Conservation (phyloP, 2,797 vertebrate species). For the Gouania willdenowi region DNA sequence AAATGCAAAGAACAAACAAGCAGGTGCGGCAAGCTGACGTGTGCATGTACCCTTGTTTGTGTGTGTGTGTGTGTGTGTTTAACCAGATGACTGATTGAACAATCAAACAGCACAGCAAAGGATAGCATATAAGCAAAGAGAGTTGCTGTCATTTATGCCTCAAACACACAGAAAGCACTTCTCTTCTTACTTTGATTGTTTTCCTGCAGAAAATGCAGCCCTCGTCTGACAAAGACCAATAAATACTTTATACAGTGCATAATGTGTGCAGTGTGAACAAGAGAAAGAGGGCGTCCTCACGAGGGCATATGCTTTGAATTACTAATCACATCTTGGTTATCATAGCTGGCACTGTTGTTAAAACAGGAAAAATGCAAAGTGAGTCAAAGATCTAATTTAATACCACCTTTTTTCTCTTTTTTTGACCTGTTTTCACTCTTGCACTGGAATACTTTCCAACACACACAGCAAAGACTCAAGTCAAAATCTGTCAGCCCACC, state of each 20-base stretch:
- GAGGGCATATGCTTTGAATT: constrained; percentile 83
- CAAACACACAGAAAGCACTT: constrained; percentile 24
- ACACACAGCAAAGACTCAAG: constrained; percentile 47
- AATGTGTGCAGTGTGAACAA: constrained; percentile 75
- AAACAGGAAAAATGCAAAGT: constrained; percentile 50
- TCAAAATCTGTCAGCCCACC: constrained; percentile 70
- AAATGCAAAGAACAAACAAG: constrained; percentile 53
- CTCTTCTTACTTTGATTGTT: constrained; percentile 63
- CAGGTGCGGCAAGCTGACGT: constrained; percentile 51
- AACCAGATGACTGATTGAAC: constrained; percentile 56
- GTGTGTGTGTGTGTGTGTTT: constrained; percentile 35
- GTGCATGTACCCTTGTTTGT: constrained; percentile 26
- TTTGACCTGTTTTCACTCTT: constrained; percentile 14
- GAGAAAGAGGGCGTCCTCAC: constrained; percentile 74
- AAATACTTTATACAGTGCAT: constrained; percentile 84
- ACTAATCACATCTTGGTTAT: constrained; percentile 81
- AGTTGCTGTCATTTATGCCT: constrained; percentile 24
- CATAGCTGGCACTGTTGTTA: constrained; percentile 63
- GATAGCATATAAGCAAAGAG: constrained; percentile 23
- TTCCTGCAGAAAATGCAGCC: constrained; percentile 62
- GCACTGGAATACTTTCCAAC: constrained; percentile 1
- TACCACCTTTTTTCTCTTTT: constrained; percentile 33
- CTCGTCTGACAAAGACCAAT: constrained; percentile 78
- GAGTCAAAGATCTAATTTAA: constrained; percentile 54
- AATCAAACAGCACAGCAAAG: constrained; percentile 32